Base-by-base conservation (phyloP, 2,113 vertebrate genomes). In the Poeciliopsis turrubarensis region DNA sequence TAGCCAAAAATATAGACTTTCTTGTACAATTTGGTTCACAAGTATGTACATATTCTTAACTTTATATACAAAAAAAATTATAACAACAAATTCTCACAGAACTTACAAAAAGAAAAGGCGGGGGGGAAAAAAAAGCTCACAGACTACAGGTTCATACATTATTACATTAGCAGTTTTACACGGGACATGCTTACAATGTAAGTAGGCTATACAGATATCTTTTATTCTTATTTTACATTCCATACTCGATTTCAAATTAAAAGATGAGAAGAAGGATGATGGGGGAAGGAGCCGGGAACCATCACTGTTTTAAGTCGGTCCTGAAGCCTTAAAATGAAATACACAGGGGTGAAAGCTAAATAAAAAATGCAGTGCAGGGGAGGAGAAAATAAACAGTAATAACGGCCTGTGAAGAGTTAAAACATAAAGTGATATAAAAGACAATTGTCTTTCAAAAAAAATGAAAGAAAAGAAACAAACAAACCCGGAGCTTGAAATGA, bases 1-100 rank as follows among this genome's bases (percentile, higher is more conserved):
- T 99, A 98, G 97, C 96, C 97, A 99, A 99, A 67, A 99, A 99
- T 99, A 99, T 96, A 99, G 96, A 97, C 95, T 99, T 99, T 98
- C 96, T 98, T 97, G 97, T 99, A 99, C 98, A 98, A 97, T 99
- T 97, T 96, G 95, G 96, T 96, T 99, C 97, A 97, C 97, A 97
- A 95, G 77, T 99, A 99, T 99, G 95, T 99, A 98, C 97, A 98
- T 95, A 96, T 97, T 95, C 93, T 94, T 96, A 94, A 95, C 96
- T 90, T 93, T 98, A 98, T 99, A 97, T 97, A 98, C 96, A 98
- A 96, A 97, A 95, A 93, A 95, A 93, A 94, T 90, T 90, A 92
- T 88, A 95, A 95, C 93, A 90, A 93, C 95, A 96, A 97, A 95
- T 96, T 94, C 94, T 96, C 95, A 96, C 95, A 88, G 95, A 95